Conservation (phyloP, 2,888 invertebrate genomes). For the Drosophila nr. perissopoda region DNA sequence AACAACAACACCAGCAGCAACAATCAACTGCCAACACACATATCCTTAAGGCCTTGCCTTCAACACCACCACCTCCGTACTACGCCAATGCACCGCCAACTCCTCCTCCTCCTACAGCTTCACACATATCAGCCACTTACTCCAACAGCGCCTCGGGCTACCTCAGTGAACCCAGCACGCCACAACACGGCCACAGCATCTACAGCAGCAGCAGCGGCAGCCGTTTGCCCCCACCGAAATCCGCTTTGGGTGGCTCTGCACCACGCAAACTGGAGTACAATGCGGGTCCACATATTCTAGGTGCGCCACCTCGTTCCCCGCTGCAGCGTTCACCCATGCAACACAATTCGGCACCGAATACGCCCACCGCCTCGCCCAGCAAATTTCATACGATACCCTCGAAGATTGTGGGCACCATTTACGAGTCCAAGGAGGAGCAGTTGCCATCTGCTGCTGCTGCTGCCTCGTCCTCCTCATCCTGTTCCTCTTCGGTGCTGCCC, state of each 20-base stretch:
- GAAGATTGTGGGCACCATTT: conserved; percentile 84
- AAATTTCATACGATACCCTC: conserved; percentile 85
- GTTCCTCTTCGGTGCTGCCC: conserved; percentile 87
- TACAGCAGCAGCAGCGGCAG: conserved; percentile 67
- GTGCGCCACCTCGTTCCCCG: conserved; percentile 75
- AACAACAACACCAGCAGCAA: conserved; percentile 30
- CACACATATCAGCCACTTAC: conserved; percentile 50
- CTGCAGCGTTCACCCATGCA: conserved; percentile 53
- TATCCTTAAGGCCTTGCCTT: conserved; percentile 72
- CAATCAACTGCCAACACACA: conserved; percentile 54
- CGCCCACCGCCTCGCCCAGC: conserved; percentile 66
- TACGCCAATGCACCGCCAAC: conserved; percentile 56
- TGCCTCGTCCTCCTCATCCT: conserved; percentile 6
- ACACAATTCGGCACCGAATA: conserved; percentile 71
- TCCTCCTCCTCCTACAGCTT: conserved; percentile 13
- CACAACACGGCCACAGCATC: conserved; percentile 52
- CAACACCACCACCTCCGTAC: conserved; percentile 41
- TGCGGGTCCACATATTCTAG: conserved; percentile 84
- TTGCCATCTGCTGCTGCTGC: conserved; percentile 11
- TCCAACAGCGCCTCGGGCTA: conserved; percentile 47
- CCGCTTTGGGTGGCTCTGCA: conserved; percentile 74
- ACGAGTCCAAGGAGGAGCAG: conserved; percentile 84
- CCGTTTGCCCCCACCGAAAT: conserved; percentile 76
- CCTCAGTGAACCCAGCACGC: conserved; percentile 72
- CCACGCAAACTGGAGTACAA: conserved; percentile 88